phyloP scores from a whole-genome alignment of 2,888 invertebrate genomes.

The Mimachlamys varia region DNA sequence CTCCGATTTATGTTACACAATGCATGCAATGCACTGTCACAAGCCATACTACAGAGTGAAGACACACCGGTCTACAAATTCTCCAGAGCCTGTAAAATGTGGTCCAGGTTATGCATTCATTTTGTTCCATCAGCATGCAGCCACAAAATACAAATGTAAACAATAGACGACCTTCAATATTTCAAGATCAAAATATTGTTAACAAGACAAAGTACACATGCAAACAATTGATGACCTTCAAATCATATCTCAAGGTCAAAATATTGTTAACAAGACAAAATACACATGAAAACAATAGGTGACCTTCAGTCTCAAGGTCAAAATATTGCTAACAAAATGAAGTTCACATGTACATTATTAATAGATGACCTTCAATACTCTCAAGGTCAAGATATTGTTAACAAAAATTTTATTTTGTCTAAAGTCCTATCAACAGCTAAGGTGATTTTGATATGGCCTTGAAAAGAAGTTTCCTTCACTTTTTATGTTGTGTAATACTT shows the following conservation, averaged over 20 bases:
- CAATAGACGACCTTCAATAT: neutral
- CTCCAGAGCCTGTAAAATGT: neutral
- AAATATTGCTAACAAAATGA: neutral
- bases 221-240: neutral
- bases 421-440: too few species aligned
- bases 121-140: neutral
- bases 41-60: neutral
- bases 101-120: neutral
- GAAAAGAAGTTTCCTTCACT: too few species aligned
- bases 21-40: neutral
- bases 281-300: neutral
- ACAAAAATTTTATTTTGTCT: too few species aligned
- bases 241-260: neutral
- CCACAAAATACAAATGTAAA: neutral
- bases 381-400: neutral
- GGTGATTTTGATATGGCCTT: too few species aligned
- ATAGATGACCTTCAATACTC: neutral
- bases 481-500: too few species aligned
- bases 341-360: neutral
- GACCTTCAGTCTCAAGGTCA: neutral
- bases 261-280: neutral
- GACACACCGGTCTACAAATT: neutral
- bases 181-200: neutral
- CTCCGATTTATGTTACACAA: neutral
- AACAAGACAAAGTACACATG: neutral